These are phyloP conservation scores for Monochamus saltuarius DNA, from an alignment of 1,140 invertebrate genomes.

Conservation along the genomic window DNA sequence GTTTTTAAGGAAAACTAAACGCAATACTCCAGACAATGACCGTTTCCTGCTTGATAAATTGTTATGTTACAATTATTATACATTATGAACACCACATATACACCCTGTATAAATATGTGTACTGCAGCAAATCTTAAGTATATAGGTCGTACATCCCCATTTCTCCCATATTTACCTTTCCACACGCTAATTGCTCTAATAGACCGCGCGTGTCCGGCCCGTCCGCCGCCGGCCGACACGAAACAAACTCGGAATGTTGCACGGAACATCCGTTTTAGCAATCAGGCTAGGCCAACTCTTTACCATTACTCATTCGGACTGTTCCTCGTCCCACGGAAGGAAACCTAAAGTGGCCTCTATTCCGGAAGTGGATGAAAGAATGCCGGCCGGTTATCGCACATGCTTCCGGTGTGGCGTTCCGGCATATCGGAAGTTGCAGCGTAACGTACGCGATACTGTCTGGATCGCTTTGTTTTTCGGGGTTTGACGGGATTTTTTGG, in stretches of 20 bases:
- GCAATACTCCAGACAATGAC: no score
- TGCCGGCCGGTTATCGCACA: conserved; percentile 42
- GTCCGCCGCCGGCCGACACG: conserved; percentile 5
- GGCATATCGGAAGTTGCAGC: conserved; percentile 8
- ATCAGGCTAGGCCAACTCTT: conserved; percentile 39
- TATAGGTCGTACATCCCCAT: no score
- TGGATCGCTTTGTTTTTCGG: background rate
- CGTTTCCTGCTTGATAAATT: no score
- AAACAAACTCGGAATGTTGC: conserved; percentile 24
- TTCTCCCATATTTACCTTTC: background rate
- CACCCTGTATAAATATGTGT: no score
- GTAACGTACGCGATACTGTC: conserved; percentile 17
- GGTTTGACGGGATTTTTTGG: no score
- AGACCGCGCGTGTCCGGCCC: conserved; percentile 26
- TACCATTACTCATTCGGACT: conserved; percentile 43
- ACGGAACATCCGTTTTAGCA: conserved; percentile 48
- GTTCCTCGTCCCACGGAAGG: conserved; percentile 37
- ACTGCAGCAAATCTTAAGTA: no score
- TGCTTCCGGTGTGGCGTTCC: conserved; percentile 42
- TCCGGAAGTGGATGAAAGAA: conserved; percentile 46
- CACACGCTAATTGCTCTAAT: conserved; percentile 30
- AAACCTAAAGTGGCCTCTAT: conserved; percentile 47
- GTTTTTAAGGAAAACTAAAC: no score
- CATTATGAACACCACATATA: no score
- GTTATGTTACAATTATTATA: no score